Base-by-base conservation (phyloP, 1,140 invertebrate species). In the Trichogramma pretiosum region DNA sequence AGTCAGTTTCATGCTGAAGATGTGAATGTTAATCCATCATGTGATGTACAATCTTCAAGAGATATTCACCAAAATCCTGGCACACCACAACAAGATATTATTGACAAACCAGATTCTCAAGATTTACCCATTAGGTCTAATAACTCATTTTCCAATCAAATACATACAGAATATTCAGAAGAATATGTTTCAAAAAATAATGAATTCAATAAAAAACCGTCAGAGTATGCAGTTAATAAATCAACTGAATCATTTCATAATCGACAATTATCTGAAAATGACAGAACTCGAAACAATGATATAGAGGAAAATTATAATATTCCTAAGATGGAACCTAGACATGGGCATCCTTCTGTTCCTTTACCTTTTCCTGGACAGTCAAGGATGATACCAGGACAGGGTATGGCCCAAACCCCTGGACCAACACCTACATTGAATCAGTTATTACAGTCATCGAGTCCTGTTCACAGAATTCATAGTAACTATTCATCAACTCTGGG, bases 401-500 rank as follows among this genome's bases (percentile, higher is more conserved):
- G 68, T 60, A 77, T 83, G 58, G 75, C 78, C 0, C 87, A 88
- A 64, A 83, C 85, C 42, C 81, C 84, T 48, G 87, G 89, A 37
- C 89, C 89, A 14, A 93, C 90, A 34, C 90, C 91, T 36, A 93
- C 90, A 22, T 74, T 93, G 46, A 93, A 93, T 70, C 89, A 91
- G 59, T 72, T 93, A 56, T 75, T 93, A 28, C 87, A 90, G 68
- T 83, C 85, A 24, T 76, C 78, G 1, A 87, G 85, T 51, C 80
- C 83, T 24, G 70, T 75, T 19, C 71, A 74, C 57, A 60, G 75
- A 56, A 74, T 76, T 63, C 74, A 75, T 53, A 72, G 68, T 38
- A 73, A 63, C 48, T 77, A 75, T 56, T 62, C 70, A 17, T 63
- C 57, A 18, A 69, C 72, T 56, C n/a, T n/a, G n/a, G 62, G 59